Base-by-base conservation (phyloP, 2,888 invertebrate genomes). In the Cabera pusaria region DNA sequence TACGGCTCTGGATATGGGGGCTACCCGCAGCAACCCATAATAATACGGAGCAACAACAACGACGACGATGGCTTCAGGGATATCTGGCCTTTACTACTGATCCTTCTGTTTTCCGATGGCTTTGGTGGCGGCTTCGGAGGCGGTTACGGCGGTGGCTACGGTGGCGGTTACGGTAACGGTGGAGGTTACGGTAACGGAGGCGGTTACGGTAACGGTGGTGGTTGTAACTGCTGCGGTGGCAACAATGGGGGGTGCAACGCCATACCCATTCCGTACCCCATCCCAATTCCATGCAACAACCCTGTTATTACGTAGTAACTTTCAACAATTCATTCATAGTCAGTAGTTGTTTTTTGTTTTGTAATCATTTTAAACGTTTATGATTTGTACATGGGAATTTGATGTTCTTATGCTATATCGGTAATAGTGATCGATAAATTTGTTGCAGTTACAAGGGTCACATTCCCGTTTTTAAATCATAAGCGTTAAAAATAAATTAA, bases 181-280 rank as follows among this genome's bases (percentile, higher is more conserved):
- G 59, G 64, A 1, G 59, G 64, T 0, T 58, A 29, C 9, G 54
- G 62, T 0, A 48, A 62, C 1, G 54, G 65, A 7, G 33, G 25
- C n/a, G 44, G 52, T 0, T 34, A 55, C 0, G 46, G 58, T 4
- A 44, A 46, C n/a, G 47, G 61, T 0, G 53, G 65, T 1, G 43
- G 53, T 1, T 44, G 56, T 17, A 49, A 52, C 10, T 36, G 59
- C 25, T 45, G 49, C 7, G 52, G 60, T 20, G 46, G 49, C 8
- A 49, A 59, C 12, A 65, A 64, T 8, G 52, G 60, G 20, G 46
- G 49, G 7, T 49, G 60, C 12, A 65, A 64, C 34, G 42, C 42
- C 2, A 60, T 75, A n/a, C 70, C 64, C 0, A 45, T 74, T 6
- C 77, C 77, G 0, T 73, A 62, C 27, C 77, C 78, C 0, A 67